Conservation (phyloP, 2,113 vertebrate species). For the Morone chrysops region DNA sequence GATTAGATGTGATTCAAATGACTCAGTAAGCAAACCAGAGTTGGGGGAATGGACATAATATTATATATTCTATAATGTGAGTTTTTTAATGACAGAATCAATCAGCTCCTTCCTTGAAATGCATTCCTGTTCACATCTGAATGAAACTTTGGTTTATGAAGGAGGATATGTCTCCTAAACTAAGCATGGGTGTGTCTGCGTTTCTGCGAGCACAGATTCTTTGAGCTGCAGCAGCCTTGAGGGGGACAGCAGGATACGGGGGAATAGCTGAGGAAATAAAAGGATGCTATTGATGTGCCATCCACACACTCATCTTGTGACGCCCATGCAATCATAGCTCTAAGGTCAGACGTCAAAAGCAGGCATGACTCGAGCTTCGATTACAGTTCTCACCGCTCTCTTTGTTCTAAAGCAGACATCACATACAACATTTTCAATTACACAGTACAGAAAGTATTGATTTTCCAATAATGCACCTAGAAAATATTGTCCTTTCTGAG, state of each 20-base stretch:
- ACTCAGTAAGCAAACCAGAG: not conserved
- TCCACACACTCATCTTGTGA: slow-evolving; percentile 79
- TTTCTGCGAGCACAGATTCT: not conserved
- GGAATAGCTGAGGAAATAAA: slow-evolving; percentile 64
- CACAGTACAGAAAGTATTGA: slow-evolving; percentile 14
- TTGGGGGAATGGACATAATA: not conserved
- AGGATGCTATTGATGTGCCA: slow-evolving; percentile 75
- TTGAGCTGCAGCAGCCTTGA: slow-evolving; percentile 54
- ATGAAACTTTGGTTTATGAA: slow-evolving; percentile 6
- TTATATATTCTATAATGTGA: not conserved
- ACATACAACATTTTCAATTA: slow-evolving; percentile 14
- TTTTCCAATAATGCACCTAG: slow-evolving; percentile 19
- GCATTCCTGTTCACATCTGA: not conserved
- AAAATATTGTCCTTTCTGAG: slow-evolving; percentile 11
- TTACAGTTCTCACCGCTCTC: slow-evolving; percentile 3
- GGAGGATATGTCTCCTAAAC: not conserved
- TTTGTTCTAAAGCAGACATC: not conserved
- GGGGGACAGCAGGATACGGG: slow-evolving; percentile 50
- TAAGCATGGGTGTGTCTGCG: slow-evolving; percentile 33
- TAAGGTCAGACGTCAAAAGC: slow-evolving; percentile 60
- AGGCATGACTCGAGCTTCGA: slow-evolving; percentile 51
- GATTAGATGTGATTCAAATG: not conserved
- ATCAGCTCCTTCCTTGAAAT: not conserved
- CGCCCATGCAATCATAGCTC: slow-evolving; percentile 57
- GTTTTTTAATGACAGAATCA: not conserved